Percentiles rank a stretch among this genome's conserved stretches.
Evolutionary conservation across 2,797 vertebrate genomes (phyloP).

Genomic region (Pangasius djambal): DNA sequence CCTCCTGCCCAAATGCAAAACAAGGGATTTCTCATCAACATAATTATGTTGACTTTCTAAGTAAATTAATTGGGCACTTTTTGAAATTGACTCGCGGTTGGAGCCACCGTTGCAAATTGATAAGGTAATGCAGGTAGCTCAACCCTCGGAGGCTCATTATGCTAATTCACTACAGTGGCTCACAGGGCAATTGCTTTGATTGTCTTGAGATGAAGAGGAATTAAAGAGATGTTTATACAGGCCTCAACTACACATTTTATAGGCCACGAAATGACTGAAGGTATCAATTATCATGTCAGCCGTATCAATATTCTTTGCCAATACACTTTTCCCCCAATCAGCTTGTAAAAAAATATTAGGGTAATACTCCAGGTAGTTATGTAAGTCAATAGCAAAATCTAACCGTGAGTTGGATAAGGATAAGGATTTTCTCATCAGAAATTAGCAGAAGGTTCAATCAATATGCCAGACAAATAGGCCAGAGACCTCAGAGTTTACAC

Average conservation of each 20-base stretch:
- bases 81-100: slow-evolving; percentile 63
- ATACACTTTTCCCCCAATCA: not conserved
- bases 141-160: slow-evolving; percentile 65
- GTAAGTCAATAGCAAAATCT: not conserved
- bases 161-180: slow-evolving; percentile 62
- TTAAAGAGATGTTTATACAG: slow-evolving; percentile 66
- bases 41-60: slow-evolving; percentile 68
- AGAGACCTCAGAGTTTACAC: slow-evolving; percentile 14
- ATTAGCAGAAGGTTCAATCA: slow-evolving; percentile 23
- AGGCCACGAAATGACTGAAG: slow-evolving; percentile 38
- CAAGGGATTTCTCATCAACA: slow-evolving; percentile 59
- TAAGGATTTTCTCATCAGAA: slow-evolving; percentile 20
- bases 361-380: not conserved
- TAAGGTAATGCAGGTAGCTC: slow-evolving; percentile 66
- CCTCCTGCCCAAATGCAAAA: slow-evolving; percentile 42
- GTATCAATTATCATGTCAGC: slow-evolving; percentile 24
- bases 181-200: slow-evolving; percentile 67
- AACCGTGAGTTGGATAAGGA: slow-evolving; percentile 3
- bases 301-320: slow-evolving; percentile 26
- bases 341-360: slow-evolving; percentile 6
- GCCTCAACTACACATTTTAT: slow-evolving; percentile 55
- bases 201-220: slow-evolving; percentile 65
- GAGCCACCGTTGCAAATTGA: slow-evolving; percentile 64
- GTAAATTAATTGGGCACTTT: slow-evolving; percentile 67
- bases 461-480: slow-evolving; percentile 23